Base-by-base conservation (phyloP, 2,797 vertebrate genomes). In the Aselliscus stoliczkanus region DNA sequence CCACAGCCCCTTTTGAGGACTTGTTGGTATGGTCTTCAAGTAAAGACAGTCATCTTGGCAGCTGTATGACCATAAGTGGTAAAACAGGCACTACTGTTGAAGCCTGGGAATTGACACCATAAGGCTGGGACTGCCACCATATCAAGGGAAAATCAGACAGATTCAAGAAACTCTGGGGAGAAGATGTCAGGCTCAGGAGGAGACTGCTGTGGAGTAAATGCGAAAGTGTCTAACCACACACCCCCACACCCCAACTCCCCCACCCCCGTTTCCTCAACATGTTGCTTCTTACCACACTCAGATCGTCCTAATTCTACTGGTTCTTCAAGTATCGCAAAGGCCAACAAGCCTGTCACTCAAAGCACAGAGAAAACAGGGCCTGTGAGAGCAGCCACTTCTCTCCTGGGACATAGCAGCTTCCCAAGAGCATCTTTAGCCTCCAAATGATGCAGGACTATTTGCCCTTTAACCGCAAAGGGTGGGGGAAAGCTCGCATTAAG, bases 291-390 rank as follows among this genome's bases (percentile, higher is more conserved):
- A 44, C 12, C 6, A 4, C 9, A 18, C 12, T 39, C 18, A 0
- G 39, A 20, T 21, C 65, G n/a, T 25, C 27, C 39, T 6, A 11
- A 54, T 23, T 60, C 31, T 11, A 0, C 37, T 8, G 2, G 15
- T 52, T 52, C 52, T 50, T 34, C n/a, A 21, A 17, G 7, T 21
- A 27, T 31, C 82, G 23, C 44, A 11, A 31, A 56, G 12, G 23
- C 13, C 56, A 21, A 37, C 20, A 4, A 25, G 47, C 1, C 12
- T 18, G 47, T 81, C 5, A 2, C 5, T 13, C 37, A 13, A 29
- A 11, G 20, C 1, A 0, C 29, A 5, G 14, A 5, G 21, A 75
- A 44, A 37, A 8, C 21, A 10, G 25, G 29, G 60, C 27, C 10
- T 20, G 20, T 39, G 64, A 69, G 14, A 65, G 29, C 77, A 39